Evolutionary conservation across 2,888 invertebrate species (phyloP).

Genomic region (Girardia tigrina): DNA sequence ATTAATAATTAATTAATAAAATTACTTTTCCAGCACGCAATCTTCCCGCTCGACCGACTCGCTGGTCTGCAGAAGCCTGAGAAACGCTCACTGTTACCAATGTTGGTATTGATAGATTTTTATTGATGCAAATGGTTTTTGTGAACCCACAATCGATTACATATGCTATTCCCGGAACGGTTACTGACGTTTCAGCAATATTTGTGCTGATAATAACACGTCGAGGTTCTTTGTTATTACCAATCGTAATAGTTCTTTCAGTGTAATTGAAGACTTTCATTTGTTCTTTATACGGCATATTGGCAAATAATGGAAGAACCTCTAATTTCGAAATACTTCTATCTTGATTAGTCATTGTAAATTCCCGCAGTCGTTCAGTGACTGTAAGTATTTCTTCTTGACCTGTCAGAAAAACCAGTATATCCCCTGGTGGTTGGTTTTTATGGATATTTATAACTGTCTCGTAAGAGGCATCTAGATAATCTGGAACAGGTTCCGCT

Average conservation of each 20-base stretch:
- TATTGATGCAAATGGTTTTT: constrained; percentile 76
- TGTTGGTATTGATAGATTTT: constrained; percentile 60
- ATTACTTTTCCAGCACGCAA: constrained; percentile 61
- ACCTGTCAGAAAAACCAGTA: constrained; percentile 63
- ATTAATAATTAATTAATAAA: too few relatives aligned
- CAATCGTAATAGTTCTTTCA: neutral
- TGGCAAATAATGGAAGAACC: constrained; percentile 53
- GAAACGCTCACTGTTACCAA: constrained; percentile 70
- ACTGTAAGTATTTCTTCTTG: constrained; percentile 5
- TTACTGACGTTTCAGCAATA: constrained; percentile 88
- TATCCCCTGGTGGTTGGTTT: constrained; percentile 62
- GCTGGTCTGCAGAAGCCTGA: constrained; percentile 72
- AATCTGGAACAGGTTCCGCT: constrained; percentile 65
- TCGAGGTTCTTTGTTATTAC: constrained; percentile 53
- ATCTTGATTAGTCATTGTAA: constrained; percentile 14
- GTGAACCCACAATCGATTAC: constrained; percentile 57
- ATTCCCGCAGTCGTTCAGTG: neutral
- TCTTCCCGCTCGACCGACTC: constrained; percentile 81
- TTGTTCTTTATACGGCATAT: constrained; percentile 60
- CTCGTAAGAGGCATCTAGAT: constrained; percentile 72
- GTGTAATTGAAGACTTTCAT: constrained; percentile 8
- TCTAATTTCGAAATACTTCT: neutral
- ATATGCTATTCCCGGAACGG: constrained; percentile 78
- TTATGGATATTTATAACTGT: constrained; percentile 71
- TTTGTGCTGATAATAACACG: constrained; percentile 75